phyloP scores from a whole-genome alignment of 2,113 vertebrate species.

The Labrus mixtus region DNA sequence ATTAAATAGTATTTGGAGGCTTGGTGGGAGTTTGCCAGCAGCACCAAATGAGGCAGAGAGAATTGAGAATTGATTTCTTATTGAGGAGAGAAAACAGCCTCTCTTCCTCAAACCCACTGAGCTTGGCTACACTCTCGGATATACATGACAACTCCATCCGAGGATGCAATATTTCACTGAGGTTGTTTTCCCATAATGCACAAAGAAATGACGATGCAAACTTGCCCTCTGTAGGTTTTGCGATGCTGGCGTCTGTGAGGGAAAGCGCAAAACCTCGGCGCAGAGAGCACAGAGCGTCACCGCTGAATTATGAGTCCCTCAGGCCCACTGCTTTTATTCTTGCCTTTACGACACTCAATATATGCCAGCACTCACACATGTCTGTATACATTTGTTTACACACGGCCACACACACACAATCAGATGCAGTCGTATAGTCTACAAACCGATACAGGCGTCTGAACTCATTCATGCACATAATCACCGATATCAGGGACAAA shows the following conservation, averaged over 20 bases:
- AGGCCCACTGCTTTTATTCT: conserved; percentile 46
- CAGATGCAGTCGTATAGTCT: neutral
- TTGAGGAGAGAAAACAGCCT: conserved; percentile 61
- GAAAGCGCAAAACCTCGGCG: conserved; percentile 7
- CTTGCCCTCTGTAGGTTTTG: conserved; percentile 29
- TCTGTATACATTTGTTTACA: conserved; percentile 22
- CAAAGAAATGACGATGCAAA: neutral
- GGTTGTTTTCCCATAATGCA: conserved; percentile 37
- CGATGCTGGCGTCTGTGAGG: conserved; percentile 31
- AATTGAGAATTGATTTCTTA: conserved; percentile 77
- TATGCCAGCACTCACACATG: conserved; percentile 25
- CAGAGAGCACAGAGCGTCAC: conserved; percentile 28
- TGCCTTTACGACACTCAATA: conserved; percentile 53
- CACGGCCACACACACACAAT: conserved; percentile 15
- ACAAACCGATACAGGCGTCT: neutral
- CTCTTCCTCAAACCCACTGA: conserved; percentile 19
- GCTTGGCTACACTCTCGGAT: conserved; percentile 17
- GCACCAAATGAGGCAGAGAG: conserved; percentile 74
- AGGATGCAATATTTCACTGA: conserved; percentile 47
- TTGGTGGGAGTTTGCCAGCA: conserved; percentile 56
- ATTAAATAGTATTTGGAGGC: conserved; percentile 80
- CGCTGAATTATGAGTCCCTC: conserved; percentile 48
- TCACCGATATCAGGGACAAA: neutral
- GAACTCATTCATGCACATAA: neutral
- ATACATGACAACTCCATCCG: conserved; percentile 52